Conservation (phyloP, 1,140 invertebrate species). For the Bombus polaris region DNA sequence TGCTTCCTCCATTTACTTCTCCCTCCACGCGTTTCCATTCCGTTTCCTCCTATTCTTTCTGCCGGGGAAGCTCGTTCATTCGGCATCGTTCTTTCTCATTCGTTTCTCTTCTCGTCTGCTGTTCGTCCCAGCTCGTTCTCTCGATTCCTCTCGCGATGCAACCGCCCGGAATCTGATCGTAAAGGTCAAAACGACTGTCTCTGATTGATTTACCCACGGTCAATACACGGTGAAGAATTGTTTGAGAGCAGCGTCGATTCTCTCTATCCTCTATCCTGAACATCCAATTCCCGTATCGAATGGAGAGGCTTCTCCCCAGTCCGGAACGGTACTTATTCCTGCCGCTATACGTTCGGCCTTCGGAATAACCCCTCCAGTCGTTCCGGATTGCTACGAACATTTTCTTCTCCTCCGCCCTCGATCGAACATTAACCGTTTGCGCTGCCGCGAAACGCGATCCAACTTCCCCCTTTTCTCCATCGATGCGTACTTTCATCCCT, state of each 20-base stretch:
- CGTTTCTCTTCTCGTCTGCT: neutral
- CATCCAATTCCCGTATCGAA: constrained; percentile 68
- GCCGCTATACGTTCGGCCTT: constrained; percentile 57
- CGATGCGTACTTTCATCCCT: neutral
- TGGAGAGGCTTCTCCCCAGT: constrained; percentile 39
- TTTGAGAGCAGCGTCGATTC: constrained; percentile 57
- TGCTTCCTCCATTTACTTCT: neutral
- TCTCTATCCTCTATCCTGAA: constrained; percentile 31
- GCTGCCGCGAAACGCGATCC: constrained; percentile 63
- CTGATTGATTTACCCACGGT: constrained; percentile 70
- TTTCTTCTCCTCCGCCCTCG: constrained; percentile 33
- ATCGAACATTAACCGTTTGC: constrained; percentile 65
- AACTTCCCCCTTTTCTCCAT: constrained; percentile 8
- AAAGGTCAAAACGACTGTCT: constrained; percentile 69
- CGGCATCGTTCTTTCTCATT: neutral
- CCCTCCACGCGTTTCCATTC: neutral
- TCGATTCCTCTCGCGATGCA: constrained; percentile 1
- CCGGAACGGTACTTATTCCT: constrained; percentile 63
- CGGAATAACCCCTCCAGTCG: constrained; percentile 57
- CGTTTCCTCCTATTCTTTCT: neutral
- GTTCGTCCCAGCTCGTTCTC: no score
- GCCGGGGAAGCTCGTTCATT: neutral
- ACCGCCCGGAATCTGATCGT: constrained; percentile 62
- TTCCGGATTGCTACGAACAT: constrained; percentile 54
- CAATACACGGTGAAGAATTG: constrained; percentile 69